Percentiles rank a stretch among this genome's conserved stretches.
phyloP scores from a whole-genome alignment of 2,888 invertebrate species.

The Sphaeridia pumilis region DNA sequence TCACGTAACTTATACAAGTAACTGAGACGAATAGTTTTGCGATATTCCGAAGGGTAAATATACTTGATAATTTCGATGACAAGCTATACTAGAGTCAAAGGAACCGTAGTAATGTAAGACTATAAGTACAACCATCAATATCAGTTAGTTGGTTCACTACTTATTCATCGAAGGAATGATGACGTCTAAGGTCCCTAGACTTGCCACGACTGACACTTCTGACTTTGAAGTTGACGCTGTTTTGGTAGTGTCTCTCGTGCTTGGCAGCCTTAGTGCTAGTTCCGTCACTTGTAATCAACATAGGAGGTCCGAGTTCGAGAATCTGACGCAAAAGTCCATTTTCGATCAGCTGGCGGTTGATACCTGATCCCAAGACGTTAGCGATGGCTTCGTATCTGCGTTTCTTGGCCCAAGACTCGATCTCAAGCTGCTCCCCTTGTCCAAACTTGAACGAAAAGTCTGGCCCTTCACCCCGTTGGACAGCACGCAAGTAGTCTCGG shows the following conservation, averaged over 20 bases:
- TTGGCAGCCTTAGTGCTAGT: slow-evolving; percentile 30
- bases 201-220: slow-evolving; percentile 77
- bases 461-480: slow-evolving; percentile 62
- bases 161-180: slow-evolving; percentile 20
- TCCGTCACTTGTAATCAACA: slow-evolving; percentile 21
- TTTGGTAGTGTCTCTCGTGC: slow-evolving; percentile 42
- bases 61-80: too few species aligned
- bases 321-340: slow-evolving; percentile 72
- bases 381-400: slow-evolving; percentile 71
- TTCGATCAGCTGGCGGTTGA: slow-evolving; percentile 66
- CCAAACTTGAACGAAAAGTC: slow-evolving; percentile 62
- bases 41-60: too few species aligned
- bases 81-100: too few species aligned
- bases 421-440: slow-evolving; percentile 51
- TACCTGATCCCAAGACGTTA: slow-evolving; percentile 47
- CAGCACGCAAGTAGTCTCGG: slow-evolving; percentile 75
- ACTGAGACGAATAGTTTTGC: too few species aligned
- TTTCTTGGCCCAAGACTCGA: slow-evolving; percentile 63
- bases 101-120: too few species aligned
- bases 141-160: too few species aligned
- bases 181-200: slow-evolving; percentile 70
- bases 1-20: too few species aligned
- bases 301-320: slow-evolving; percentile 53
- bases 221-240: slow-evolving; percentile 82
- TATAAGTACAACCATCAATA: too few species aligned